Conservation (phyloP, 2,797 vertebrate species). For the Erethizon dorsatum region DNA sequence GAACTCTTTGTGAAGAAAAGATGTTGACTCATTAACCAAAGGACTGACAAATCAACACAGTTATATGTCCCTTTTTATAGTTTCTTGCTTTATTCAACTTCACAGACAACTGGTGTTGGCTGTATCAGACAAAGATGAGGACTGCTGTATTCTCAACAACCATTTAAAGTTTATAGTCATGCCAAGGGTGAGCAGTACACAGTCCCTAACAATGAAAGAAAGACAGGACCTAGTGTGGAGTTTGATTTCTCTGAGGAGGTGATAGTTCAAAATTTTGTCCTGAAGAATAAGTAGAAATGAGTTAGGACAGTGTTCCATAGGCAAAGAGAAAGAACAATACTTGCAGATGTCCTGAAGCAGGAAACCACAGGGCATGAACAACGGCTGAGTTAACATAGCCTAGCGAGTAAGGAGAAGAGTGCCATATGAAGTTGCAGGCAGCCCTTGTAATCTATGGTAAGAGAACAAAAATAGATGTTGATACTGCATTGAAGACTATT, state of each 20-base stretch:
- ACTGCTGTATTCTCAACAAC: background rate
- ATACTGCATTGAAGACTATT: background rate
- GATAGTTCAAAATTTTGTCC: constrained; percentile 50
- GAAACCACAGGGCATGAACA: background rate
- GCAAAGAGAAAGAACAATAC: background rate
- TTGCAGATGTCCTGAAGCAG: background rate
- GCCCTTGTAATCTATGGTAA: background rate
- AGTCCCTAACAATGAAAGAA: no score
- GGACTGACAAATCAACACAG: background rate
- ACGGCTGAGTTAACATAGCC: background rate
- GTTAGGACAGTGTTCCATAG: background rate
- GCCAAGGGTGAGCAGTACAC: background rate
- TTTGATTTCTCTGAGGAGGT: background rate
- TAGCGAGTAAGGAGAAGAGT: background rate
- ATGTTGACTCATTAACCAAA: background rate
- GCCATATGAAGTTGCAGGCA: background rate
- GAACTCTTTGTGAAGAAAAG: background rate
- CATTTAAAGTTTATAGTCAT: background rate
- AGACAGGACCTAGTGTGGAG: background rate
- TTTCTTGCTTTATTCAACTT: constrained; percentile 45
- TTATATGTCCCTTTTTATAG: constrained; percentile 4
- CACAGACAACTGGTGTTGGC: background rate
- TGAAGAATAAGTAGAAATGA: background rate
- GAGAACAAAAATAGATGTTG: background rate
- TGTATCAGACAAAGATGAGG: background rate